These are phyloP conservation scores for Anisognathus igniventris DNA, from an alignment of 2,797 vertebrate genomes.

Conservation along the genomic window DNA sequence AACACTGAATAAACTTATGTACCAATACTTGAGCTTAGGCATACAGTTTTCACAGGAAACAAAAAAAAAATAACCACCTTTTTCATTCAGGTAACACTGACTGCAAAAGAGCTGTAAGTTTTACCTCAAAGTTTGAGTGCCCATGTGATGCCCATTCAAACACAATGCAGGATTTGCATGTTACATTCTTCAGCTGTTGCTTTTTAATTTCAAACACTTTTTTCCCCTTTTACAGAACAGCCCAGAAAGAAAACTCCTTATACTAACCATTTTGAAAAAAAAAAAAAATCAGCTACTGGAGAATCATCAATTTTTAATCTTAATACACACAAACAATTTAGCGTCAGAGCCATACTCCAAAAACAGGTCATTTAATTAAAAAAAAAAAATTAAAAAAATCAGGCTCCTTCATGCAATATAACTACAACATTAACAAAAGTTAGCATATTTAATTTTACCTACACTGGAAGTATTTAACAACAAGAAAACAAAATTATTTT, in stretches of 20 bases:
- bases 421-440: not conserved
- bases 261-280: not conserved
- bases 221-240: not conserved
- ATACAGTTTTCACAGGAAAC: not conserved
- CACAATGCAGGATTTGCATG: not conserved
- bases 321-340: not conserved
- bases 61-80: not conserved
- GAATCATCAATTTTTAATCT: not conserved
- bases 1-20: not conserved
- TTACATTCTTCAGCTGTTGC: not conserved
- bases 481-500: not conserved
- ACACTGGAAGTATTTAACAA: not conserved
- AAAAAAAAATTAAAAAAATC: not conserved
- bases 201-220: not conserved
- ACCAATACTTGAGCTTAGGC: not conserved
- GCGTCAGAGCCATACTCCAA: not conserved
- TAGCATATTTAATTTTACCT: not conserved
- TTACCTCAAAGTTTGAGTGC: not conserved
- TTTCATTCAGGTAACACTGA: not conserved
- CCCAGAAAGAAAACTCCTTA: not conserved
- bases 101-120: not conserved
- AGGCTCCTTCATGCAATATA: not conserved
- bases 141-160: not conserved
- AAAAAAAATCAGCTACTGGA: not conserved
- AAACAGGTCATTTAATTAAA: not conserved